phyloP scores from a whole-genome alignment of 2,113 vertebrate species.

The Gasterosteus nipponicus region DNA sequence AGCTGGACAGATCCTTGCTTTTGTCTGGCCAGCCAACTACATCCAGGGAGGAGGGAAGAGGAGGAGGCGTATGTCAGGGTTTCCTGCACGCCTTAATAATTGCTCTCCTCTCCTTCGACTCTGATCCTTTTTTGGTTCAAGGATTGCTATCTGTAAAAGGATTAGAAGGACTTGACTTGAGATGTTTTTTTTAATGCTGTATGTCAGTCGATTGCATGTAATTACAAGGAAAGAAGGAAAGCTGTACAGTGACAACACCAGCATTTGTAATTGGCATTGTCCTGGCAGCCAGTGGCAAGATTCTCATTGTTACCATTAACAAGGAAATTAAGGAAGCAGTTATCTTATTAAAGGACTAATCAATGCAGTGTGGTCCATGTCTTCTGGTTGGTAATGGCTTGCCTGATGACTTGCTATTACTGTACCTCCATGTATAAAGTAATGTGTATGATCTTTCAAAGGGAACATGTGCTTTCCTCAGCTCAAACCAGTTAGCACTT shows the following conservation, averaged over 20 bases:
- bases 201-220: slow-evolving; percentile 82
- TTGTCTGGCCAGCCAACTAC: slow-evolving; percentile 72
- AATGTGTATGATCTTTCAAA: slow-evolving; percentile 75
- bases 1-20: slow-evolving; percentile 78
- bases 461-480: slow-evolving; percentile 77
- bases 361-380: slow-evolving; percentile 80
- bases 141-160: slow-evolving; percentile 71
- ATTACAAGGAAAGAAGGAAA: slow-evolving; percentile 71
- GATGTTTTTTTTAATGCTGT: slow-evolving; percentile 75
- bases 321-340: slow-evolving; percentile 81
- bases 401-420: slow-evolving; percentile 70
- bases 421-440: slow-evolving; percentile 79
- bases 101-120: slow-evolving; percentile 62
- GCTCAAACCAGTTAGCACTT: slow-evolving; percentile 80
- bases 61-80: slow-evolving; percentile 54
- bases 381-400: slow-evolving; percentile 83
- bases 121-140: slow-evolving; percentile 63
- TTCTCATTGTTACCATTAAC: slow-evolving; percentile 77
- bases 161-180: slow-evolving; percentile 76
- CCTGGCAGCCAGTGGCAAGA: slow-evolving; percentile 76
- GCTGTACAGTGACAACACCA: slow-evolving; percentile 77
- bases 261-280: slow-evolving; percentile 81
- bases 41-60: slow-evolving; percentile 43
- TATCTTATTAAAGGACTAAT: slow-evolving; percentile 86
- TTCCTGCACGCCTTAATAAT: slow-evolving; percentile 63